These are phyloP conservation scores for Crotalus tigris DNA, from an alignment of 2,113 vertebrate species.

Conservation along the genomic window DNA sequence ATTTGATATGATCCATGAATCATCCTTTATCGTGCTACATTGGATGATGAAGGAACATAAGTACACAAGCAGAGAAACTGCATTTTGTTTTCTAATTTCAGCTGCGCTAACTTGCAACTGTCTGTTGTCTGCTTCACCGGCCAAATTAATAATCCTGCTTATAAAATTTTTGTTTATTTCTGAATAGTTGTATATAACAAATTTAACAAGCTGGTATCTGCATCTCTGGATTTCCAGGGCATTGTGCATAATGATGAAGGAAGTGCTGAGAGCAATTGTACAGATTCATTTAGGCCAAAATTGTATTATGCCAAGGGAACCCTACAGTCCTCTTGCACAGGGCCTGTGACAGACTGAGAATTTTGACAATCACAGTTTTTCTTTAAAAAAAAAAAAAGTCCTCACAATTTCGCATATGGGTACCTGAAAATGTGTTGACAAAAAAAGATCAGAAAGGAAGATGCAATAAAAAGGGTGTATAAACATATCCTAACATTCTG, in stretches of 20 bases:
- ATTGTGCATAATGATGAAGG: neutral
- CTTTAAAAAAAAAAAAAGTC: neutral
- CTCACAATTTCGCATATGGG: neutral
- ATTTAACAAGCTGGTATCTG: neutral
- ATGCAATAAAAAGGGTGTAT: neutral
- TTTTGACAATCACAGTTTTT: neutral
- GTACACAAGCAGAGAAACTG: neutral
- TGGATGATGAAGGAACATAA: slow-evolving; percentile 10
- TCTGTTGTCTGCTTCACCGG: neutral
- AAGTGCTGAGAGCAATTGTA: slow-evolving; percentile 35
- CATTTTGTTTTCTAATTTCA: neutral
- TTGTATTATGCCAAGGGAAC: neutral
- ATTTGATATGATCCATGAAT: slow-evolving; percentile 13
- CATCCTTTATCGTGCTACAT: slow-evolving; percentile 12
- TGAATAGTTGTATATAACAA: slow-evolving; percentile 1
- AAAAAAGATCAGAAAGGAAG: neutral
- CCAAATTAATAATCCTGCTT: neutral
- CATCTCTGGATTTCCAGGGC: slow-evolving; percentile 12
- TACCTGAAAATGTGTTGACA: neutral
- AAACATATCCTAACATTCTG: neutral
- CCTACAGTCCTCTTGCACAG: neutral
- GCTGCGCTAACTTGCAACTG: neutral
- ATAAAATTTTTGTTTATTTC: slow-evolving; percentile 26
- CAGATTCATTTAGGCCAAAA: neutral
- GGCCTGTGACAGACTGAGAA: neutral